phyloP scores from a whole-genome alignment of 1,140 invertebrate species.

The Brachionus rotundiformis region DNA sequence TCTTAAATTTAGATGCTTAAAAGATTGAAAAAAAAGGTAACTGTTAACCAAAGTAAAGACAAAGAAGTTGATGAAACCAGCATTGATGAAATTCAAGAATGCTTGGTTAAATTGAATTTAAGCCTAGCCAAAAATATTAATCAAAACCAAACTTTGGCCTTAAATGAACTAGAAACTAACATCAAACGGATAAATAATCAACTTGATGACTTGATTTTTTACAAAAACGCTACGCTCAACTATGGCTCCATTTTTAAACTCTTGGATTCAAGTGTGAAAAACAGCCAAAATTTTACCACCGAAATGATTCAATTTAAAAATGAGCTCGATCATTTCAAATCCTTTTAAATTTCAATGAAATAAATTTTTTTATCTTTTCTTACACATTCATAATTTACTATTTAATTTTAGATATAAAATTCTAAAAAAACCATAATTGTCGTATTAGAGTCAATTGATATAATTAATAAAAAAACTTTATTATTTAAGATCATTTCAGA shows the following conservation, averaged over 20 bases:
- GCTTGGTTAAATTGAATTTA: slow-evolving; percentile 19
- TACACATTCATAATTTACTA: too few species aligned
- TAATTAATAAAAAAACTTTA: neutral
- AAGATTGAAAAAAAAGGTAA: neutral
- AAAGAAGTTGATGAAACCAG: neutral
- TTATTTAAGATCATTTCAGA: too few species aligned
- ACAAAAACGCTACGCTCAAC: neutral
- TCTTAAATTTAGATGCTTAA: neutral
- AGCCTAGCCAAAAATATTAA: slow-evolving; percentile 7
- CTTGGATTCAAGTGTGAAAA: neutral
- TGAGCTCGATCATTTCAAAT: slow-evolving; percentile 6
- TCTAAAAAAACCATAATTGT: slow-evolving; percentile 19
- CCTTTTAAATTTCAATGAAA: neutral
- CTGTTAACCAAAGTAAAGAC: neutral
- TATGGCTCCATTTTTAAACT: slow-evolving; percentile 1
- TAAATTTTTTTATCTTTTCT: too few species aligned
- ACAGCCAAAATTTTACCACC: slow-evolving; percentile 12
- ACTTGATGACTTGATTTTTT: slow-evolving; percentile 16
- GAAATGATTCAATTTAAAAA: slow-evolving; percentile 3
- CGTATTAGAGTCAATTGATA: too few species aligned
- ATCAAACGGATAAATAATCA: slow-evolving; percentile 11
- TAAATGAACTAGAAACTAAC: neutral
- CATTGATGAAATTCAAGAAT: neutral
- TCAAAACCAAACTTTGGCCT: neutral
- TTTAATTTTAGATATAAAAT: slow-evolving; percentile 36